A percentile compares a stretch with the other conserved stretches of the same genome.
Evolutionary conservation across 2,888 invertebrate genomes (phyloP).

Genomic region (Erebia aethiops): DNA sequence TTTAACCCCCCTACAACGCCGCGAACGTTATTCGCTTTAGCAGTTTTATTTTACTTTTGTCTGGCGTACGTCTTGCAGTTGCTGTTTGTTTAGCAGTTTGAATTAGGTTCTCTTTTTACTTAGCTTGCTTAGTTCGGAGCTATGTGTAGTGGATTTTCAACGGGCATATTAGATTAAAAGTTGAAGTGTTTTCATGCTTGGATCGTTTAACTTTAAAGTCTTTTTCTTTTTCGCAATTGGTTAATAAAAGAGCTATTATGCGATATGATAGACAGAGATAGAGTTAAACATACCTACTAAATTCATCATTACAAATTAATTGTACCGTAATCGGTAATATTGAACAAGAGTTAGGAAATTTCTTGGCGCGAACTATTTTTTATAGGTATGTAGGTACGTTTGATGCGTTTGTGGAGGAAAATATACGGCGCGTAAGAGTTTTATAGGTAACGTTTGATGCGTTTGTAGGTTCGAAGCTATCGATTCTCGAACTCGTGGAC

Average conservation of each 20-base stretch:
- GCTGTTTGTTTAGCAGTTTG: slow-evolving; percentile 73
- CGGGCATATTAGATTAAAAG: slow-evolving; percentile 22
- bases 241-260: neutral
- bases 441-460: too few species aligned
- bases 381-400: too few species aligned
- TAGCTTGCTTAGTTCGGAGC: slow-evolving; percentile 27
- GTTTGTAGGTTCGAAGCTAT: too few species aligned
- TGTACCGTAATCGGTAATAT: too few species aligned
- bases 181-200: slow-evolving; percentile 21
- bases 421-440: too few species aligned
- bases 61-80: slow-evolving; percentile 70
- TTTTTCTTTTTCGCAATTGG: neutral
- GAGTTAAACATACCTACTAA: too few species aligned
- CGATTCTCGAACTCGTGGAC: too few species aligned
- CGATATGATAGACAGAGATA: too few species aligned
- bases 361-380: too few species aligned
- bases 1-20: slow-evolving; percentile 56
- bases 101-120: slow-evolving; percentile 61
- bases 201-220: slow-evolving; percentile 11
- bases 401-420: too few species aligned
- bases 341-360: too few species aligned
- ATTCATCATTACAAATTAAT: too few species aligned
- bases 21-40: slow-evolving; percentile 65
- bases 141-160: slow-evolving; percentile 15
- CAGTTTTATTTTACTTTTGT: slow-evolving; percentile 78